Conservation (phyloP, 2,113 vertebrate species). For the Hystrix cristata region DNA sequence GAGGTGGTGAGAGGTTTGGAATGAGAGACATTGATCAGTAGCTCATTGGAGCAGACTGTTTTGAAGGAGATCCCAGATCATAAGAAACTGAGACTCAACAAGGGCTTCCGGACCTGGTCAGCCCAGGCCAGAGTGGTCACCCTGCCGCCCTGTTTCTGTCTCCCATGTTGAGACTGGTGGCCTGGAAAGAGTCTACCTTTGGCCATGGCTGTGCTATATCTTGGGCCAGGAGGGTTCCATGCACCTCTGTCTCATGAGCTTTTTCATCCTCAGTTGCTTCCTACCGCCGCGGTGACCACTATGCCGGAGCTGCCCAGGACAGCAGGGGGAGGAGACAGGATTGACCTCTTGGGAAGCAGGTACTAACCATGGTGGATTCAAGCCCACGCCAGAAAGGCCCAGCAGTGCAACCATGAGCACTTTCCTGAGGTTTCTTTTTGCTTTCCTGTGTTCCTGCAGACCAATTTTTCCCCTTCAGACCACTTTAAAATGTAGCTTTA, state of each 20-base stretch:
- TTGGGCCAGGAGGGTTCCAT: not conserved
- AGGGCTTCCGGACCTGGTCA: not conserved
- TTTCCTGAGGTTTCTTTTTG: not conserved
- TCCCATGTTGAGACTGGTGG: not conserved
- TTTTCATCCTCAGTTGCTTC: slow-evolving; percentile 74
- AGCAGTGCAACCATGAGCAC: not conserved
- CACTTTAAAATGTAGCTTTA: not conserved
- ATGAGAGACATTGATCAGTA: not conserved
- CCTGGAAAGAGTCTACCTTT: not conserved
- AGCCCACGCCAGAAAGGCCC: not conserved
- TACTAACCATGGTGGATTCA: slow-evolving; percentile 75
- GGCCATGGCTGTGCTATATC: not conserved
- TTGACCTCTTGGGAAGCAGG: slow-evolving; percentile 92
- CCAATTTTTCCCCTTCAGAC: not conserved
- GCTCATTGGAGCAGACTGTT: not conserved
- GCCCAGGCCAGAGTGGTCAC: not conserved
- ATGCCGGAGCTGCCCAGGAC: slow-evolving; percentile 62
- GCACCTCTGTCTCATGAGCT: not conserved
- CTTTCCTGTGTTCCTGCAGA: not conserved
- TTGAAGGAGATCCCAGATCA: not conserved
- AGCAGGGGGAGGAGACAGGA: slow-evolving; percentile 87
- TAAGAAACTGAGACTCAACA: not conserved
- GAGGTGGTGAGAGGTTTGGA: not conserved
- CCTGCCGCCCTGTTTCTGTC: not conserved
- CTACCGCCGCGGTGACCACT: slow-evolving; percentile 51